Evolutionary conservation across 2,797 vertebrate genomes (phyloP).

Genomic region (Ispidina lecontei): DNA sequence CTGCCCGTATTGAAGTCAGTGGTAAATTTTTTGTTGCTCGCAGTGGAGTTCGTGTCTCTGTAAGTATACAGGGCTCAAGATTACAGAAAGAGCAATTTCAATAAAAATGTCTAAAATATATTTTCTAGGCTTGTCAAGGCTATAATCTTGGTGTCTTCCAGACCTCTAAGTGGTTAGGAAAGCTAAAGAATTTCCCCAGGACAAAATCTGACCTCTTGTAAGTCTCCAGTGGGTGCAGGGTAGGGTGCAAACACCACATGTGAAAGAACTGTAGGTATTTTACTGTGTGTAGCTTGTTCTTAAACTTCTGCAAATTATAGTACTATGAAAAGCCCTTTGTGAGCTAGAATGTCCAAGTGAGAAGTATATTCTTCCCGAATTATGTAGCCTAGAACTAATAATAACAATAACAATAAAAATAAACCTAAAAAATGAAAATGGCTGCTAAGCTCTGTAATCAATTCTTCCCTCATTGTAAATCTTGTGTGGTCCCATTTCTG

Average conservation of each 20-base stretch:
- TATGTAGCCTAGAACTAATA: constrained; percentile 40
- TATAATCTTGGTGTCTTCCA: constrained; percentile 44
- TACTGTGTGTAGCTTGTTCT: neutral
- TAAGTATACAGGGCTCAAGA: neutral
- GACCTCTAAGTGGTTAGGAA: constrained; percentile 8
- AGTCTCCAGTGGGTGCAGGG: neutral
- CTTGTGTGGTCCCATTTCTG: constrained; percentile 56
- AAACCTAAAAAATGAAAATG: constrained; percentile 56
- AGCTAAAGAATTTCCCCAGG: constrained; percentile 13
- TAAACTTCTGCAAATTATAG: constrained; percentile 27
- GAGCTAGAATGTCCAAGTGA: constrained; percentile 2
- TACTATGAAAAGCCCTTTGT: constrained; percentile 56
- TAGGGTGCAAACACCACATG: constrained; percentile 22
- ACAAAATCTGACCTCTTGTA: neutral
- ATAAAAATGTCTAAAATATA: constrained; percentile 11
- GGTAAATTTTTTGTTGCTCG: neutral
- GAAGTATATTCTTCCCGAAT: neutral
- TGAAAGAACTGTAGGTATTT: neutral
- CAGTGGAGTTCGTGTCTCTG: constrained; percentile 12
- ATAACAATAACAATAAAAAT: constrained; percentile 55
- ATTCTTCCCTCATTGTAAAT: constrained; percentile 71
- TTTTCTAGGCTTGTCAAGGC: constrained; percentile 1
- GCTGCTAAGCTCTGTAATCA: constrained; percentile 64
- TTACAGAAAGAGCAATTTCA: constrained; percentile 30
- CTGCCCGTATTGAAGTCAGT: neutral